phyloP scores from a whole-genome alignment of 2,888 invertebrate species.

The Psococerastis gibbosa region DNA sequence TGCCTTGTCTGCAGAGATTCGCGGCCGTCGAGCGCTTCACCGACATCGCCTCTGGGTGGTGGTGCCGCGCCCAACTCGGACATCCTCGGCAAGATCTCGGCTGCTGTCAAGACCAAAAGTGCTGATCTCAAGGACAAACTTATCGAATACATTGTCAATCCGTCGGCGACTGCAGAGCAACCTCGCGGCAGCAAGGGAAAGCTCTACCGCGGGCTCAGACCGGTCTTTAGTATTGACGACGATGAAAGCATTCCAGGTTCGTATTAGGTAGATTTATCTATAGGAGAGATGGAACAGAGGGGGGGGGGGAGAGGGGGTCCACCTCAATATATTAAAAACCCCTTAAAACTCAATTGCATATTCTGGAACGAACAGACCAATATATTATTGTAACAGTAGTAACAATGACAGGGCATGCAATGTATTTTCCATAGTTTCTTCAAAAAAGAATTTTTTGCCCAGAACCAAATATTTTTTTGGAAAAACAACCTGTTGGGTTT shows the following conservation, averaged over 20 bases:
- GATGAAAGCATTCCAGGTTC: slow-evolving; percentile 40
- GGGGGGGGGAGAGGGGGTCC: no score
- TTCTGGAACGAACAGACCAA: no score
- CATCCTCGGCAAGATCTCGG: slow-evolving; percentile 63
- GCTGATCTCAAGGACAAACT: slow-evolving; percentile 82
- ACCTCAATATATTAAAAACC: no score
- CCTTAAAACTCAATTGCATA: no score
- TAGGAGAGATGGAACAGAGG: no score
- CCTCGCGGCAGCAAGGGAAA: slow-evolving; percentile 71
- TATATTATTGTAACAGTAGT: no score
- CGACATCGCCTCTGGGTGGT: slow-evolving; percentile 6
- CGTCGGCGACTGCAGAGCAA: slow-evolving; percentile 53
- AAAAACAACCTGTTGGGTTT: no score
- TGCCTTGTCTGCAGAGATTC: slow-evolving; percentile 56
- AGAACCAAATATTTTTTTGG: no score
- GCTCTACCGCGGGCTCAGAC: slow-evolving; percentile 72
- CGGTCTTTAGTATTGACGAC: slow-evolving; percentile 89
- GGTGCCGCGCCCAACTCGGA: slow-evolving; percentile 26
- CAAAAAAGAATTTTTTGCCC: no score
- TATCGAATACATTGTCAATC: slow-evolving; percentile 86
- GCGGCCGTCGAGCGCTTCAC: slow-evolving; percentile 26
- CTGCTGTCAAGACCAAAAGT: slow-evolving; percentile 76
- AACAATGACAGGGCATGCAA: no score
- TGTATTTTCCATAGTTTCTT: no score
- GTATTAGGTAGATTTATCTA: slow-evolving; percentile 11